These are phyloP conservation scores for Ceratina australensis DNA, from an alignment of 1,140 invertebrate genomes.

Conservation along the genomic window DNA sequence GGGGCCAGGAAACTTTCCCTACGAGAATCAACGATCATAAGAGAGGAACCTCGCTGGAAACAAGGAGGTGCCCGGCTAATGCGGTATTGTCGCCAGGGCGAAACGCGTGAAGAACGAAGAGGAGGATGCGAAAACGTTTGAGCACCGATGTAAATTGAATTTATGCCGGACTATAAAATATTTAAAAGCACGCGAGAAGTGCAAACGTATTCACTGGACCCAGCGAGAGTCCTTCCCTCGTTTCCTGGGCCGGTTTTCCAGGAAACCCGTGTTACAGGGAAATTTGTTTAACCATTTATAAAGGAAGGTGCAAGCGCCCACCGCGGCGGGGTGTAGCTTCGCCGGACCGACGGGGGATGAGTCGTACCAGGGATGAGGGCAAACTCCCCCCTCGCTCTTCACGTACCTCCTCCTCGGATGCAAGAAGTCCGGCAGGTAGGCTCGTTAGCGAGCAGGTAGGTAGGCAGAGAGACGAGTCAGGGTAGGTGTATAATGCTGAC, in stretches of 20 bases:
- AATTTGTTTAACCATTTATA: slow-evolving; percentile 74
- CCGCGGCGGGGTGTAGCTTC: slow-evolving; percentile 59
- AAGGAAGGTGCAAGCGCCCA: slow-evolving; percentile 66
- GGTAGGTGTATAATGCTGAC: slow-evolving; percentile 75
- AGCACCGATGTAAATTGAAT: slow-evolving; percentile 7
- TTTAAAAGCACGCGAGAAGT: not conserved
- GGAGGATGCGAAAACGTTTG: not conserved
- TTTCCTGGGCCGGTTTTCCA: slow-evolving; percentile 35
- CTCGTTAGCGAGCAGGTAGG: slow-evolving; percentile 79
- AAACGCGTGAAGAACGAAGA: not conserved
- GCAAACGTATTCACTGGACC: slow-evolving; percentile 23
- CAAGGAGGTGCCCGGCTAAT: too few species aligned
- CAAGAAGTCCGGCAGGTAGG: slow-evolving; percentile 78
- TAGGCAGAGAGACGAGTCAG: slow-evolving; percentile 65
- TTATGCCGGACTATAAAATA: slow-evolving; percentile 24
- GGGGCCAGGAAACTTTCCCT: slow-evolving; percentile 48
- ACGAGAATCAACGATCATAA: not conserved
- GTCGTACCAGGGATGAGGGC: slow-evolving; percentile 13
- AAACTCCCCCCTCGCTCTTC: slow-evolving; percentile 39
- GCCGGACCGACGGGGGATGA: slow-evolving; percentile 49
- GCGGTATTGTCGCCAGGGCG: not conserved
- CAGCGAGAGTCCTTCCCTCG: not conserved
- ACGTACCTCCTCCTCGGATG: slow-evolving; percentile 67
- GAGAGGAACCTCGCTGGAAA: too few species aligned
- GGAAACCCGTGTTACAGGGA: slow-evolving; percentile 67